Percentiles rank a stretch among this genome's conserved stretches.
These are phyloP conservation scores for Setophaga petechia DNA, from an alignment of 2,113 vertebrate genomes.

Conservation along the genomic window DNA sequence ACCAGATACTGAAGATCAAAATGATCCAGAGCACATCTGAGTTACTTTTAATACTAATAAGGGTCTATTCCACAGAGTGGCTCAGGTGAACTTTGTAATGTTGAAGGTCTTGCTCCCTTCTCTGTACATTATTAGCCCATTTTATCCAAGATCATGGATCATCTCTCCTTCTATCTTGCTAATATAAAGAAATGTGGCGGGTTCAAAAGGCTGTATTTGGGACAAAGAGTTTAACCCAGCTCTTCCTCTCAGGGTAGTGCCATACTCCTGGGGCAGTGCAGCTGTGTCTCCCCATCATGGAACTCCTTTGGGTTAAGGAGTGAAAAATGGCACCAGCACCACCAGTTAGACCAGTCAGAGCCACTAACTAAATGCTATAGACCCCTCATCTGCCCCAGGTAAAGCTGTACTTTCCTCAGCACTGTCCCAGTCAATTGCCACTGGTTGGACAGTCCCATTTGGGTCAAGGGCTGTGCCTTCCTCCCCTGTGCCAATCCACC, in stretches of 20 bases:
- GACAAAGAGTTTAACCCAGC: neutral
- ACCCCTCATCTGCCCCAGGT: neutral
- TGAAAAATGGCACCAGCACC: neutral
- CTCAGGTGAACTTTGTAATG: neutral
- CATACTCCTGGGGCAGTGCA: neutral
- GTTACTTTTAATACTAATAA: neutral
- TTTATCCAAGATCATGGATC: neutral
- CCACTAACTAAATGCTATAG: neutral
- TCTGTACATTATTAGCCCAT: neutral
- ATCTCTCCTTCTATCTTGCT: neutral
- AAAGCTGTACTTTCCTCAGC: neutral
- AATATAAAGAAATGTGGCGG: neutral
- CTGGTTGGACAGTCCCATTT: neutral
- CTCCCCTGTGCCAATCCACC: neutral
- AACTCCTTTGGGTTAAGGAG: neutral
- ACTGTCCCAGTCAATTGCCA: neutral
- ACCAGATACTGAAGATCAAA: constrained; percentile 33
- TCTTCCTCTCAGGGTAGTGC: rapidly evolving
- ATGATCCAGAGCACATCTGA: neutral
- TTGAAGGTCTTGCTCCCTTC: neutral
- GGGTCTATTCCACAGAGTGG: neutral
- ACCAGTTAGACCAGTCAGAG: neutral
- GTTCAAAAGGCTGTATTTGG: neutral
- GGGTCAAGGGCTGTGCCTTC: neutral
- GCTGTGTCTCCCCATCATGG: rapidly evolving